Base-by-base conservation (phyloP, 2,888 invertebrate genomes). In the Calameuta idolon region DNA sequence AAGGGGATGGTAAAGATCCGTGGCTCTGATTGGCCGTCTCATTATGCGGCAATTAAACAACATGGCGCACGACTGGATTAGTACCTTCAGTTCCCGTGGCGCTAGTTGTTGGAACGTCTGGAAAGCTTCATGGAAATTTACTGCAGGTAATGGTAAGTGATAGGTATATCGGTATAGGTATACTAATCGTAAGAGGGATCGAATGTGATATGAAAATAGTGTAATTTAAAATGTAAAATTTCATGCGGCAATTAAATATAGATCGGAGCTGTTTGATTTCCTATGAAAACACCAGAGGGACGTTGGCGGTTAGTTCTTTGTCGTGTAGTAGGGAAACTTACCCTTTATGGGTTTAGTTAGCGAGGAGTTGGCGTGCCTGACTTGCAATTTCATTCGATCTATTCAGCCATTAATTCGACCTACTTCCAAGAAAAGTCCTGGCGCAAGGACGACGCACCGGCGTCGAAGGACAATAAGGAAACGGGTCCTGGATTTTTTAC, bases 41-140 rank as follows among this genome's bases (percentile, higher is more conserved):
- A 84, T 85, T 84, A 80, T 83, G 77, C 79, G 83, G 81, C 81
- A 87, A 87, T 88, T 87, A 87, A 86, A 83, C 80, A 85, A 84
- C 82, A 85, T 87, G 87, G 87, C 87, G 86, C 82, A 81, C 81
- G 76, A 80, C 81, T 79, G 69, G 76, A 76, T 80, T 81, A 79
- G 83, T 85, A 84, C 82, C 69, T 71, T 79, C 79, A 73, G 77
- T 80, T 81, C 77, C 80, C 80, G 79, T 80, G 85, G 85, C 89
- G 87, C 86, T 84, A 87, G 81, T 81, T 81, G 76, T 76, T 79
- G 83, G 85, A 81, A 76, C 77, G 15, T 30, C 9, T 55, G 55
- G 9, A 55, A 55, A 23, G 35, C 55, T 55, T 23, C 55, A 2
- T 55, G 55, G 55, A 55, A 55, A 23, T 1, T 55, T 9, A 55